Conservation (phyloP, 2,797 vertebrate genomes). For the Liasis olivaceus region DNA sequence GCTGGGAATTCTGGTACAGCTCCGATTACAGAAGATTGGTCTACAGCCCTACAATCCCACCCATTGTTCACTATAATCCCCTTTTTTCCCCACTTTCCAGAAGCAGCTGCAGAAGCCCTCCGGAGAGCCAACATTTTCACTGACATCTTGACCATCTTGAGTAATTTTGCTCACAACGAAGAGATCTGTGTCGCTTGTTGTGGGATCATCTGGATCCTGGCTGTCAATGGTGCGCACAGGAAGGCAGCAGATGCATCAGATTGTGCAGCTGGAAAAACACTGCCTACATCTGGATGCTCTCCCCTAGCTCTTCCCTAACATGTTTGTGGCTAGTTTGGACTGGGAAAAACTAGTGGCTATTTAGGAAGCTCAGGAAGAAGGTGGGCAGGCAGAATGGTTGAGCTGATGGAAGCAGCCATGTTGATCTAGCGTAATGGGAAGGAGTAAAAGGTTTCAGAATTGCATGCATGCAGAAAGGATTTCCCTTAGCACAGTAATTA, state of each 20-base stretch:
- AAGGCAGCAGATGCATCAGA: background rate
- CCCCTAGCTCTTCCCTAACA: background rate
- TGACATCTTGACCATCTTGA: constrained; percentile 62
- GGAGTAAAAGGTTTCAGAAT: background rate
- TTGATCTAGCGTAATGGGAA: background rate
- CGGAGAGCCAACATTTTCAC: constrained; percentile 55
- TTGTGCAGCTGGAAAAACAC: background rate
- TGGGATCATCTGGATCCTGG: constrained; percentile 72
- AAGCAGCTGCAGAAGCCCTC: constrained; percentile 41
- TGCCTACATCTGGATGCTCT: too few species aligned
- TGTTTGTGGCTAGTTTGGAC: background rate
- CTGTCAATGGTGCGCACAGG: constrained; percentile 66
- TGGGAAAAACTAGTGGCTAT: too few species aligned
- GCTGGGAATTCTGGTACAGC: background rate
- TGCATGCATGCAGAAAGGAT: too few species aligned
- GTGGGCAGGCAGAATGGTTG: too few species aligned
- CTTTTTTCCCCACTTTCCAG: constrained; percentile 48
- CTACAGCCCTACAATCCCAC: background rate
- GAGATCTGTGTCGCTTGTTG: constrained; percentile 67
- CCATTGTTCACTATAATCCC: background rate
- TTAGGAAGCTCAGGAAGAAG: background rate
- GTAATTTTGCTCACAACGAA: constrained; percentile 42
- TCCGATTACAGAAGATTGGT: background rate
- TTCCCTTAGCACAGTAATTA: too few species aligned
- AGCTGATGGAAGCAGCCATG: background rate